Evolutionary conservation across 2,888 invertebrate species (phyloP), one percentile per base, ranked within the genome.

Genomic region (Lobophora halterata): DNA sequence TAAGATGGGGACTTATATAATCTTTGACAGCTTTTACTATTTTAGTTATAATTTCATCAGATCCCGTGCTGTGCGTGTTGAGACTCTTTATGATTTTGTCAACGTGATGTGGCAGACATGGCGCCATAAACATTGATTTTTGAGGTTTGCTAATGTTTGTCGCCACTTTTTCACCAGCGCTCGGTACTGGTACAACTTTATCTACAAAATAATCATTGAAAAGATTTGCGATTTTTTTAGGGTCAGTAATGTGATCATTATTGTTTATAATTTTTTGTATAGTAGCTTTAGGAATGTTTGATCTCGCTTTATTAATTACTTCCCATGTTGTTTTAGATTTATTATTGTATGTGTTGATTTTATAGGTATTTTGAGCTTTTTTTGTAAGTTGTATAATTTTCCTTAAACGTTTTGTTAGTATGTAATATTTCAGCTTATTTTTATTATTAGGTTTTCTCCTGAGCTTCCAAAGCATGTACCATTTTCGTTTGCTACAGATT

Each of bases 401-500:
- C 21, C 21, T 30, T n/a, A 30, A 14, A 5, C 30, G 14, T 14
- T 26, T 26, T 2, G 7, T 21, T 8, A 7, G 12, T 13, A 5
- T 2, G 14, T 20, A n/a, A 5, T 30, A 21, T 30, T 30, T 21
- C 1, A 13, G 2, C 5, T 37, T 5, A 7, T 21, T 19, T 27
- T n/a, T 5, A 13, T 17, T 16, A 5, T 36, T 23, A 33, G 36
- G 3, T 13, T 41, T 37, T 31, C 38, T 38, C 4, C 8, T 21
- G 13, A 34, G 35, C 12, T 39, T 18, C 38, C 44, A 35, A 5
- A 44, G 11, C 10, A 45, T 10, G 24, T 25, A n/a, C 18, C 39
- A 23, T 29, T 45, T 39, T n/a, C 19, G 39, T 21, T 25, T 29
- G 16, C 39, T 39, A 30, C 45, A 45, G 5, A 28, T 14, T 20